phyloP scores from a whole-genome alignment of 2,113 vertebrate species.

The Aix galericulata region DNA sequence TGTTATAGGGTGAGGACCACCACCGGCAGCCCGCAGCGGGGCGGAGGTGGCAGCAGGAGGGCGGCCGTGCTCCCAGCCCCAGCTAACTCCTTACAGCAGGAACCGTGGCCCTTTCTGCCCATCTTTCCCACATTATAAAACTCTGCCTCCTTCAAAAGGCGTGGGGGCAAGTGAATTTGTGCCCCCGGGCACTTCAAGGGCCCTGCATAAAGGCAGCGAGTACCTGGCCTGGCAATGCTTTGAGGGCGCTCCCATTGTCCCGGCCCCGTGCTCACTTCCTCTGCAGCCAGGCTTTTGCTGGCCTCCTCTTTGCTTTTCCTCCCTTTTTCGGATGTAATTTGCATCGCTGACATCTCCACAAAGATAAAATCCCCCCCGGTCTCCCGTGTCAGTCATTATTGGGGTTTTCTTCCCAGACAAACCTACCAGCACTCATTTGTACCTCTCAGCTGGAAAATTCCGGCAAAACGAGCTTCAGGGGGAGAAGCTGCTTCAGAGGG shows the following conservation, averaged over 20 bases:
- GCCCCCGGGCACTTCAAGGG: slow-evolving; percentile 51
- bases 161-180: slow-evolving; percentile 17
- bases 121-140: slow-evolving; percentile 57
- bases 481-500: slow-evolving; percentile 24
- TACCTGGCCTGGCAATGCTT: slow-evolving; percentile 50
- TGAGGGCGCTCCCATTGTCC: slow-evolving; percentile 15
- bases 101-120: background rate
- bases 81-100: slow-evolving; percentile 15
- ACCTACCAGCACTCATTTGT: slow-evolving; percentile 54
- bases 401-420: slow-evolving; percentile 44
- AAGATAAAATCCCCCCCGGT: slow-evolving; percentile 46
- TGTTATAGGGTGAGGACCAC: background rate
- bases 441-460: slow-evolving; percentile 58
- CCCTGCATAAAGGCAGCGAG: slow-evolving; percentile 36
- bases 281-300: slow-evolving; percentile 60
- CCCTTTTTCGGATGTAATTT: slow-evolving; percentile 53
- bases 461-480: slow-evolving; percentile 26
- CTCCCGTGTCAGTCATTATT: slow-evolving; percentile 45
- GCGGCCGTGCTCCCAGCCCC: background rate
- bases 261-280: slow-evolving; percentile 37
- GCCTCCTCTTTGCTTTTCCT: slow-evolving; percentile 7
- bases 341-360: slow-evolving; percentile 54
- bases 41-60: background rate
- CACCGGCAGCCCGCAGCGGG: background rate
- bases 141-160: background rate